Evolutionary conservation across 1,140 invertebrate species (phyloP).

Genomic region (Cyclina sinensis): DNA sequence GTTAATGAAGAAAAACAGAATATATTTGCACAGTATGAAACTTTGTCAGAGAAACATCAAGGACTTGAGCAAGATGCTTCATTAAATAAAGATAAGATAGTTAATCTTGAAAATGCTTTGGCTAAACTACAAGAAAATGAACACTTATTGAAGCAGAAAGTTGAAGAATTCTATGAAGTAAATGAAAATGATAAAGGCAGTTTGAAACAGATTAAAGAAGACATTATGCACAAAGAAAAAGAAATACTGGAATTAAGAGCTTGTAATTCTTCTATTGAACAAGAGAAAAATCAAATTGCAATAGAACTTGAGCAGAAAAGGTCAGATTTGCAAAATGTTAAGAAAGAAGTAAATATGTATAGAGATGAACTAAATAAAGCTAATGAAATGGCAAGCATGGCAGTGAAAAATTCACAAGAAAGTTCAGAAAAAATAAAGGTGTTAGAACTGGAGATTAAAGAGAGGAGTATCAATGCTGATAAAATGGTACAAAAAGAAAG

Average conservation of each 20-base stretch:
- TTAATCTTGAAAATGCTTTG: slow-evolving; percentile 24
- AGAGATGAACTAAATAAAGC: slow-evolving; percentile 33
- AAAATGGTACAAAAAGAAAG: neutral
- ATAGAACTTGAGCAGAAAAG: slow-evolving; percentile 5
- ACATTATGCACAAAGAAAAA: slow-evolving; percentile 32
- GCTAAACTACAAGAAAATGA: slow-evolving; percentile 38
- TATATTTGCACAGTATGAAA: neutral
- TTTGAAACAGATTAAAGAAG: neutral
- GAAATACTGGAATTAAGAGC: slow-evolving; percentile 22
- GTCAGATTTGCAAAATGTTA: neutral
- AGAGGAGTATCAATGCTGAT: neutral
- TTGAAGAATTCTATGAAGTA: neutral
- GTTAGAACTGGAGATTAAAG: neutral
- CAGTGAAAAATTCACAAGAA: slow-evolving; percentile 33
- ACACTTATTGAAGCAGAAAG: slow-evolving; percentile 8
- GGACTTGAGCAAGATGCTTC: slow-evolving; percentile 20
- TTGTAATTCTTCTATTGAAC: neutral
- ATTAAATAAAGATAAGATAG: slow-evolving; percentile 26
- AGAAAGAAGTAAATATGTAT: slow-evolving; percentile 20
- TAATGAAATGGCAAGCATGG: neutral
- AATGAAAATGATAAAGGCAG: neutral
- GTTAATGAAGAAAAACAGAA: slow-evolving; percentile 8
- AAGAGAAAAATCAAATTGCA: slow-evolving; percentile 25
- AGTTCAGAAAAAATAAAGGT: slow-evolving; percentile 25
- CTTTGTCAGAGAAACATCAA: neutral